A percentile compares a stretch with the other conserved stretches of the same genome.
phyloP scores from a whole-genome alignment of 2,797 vertebrate species.

The Halcyon chelicuti region DNA sequence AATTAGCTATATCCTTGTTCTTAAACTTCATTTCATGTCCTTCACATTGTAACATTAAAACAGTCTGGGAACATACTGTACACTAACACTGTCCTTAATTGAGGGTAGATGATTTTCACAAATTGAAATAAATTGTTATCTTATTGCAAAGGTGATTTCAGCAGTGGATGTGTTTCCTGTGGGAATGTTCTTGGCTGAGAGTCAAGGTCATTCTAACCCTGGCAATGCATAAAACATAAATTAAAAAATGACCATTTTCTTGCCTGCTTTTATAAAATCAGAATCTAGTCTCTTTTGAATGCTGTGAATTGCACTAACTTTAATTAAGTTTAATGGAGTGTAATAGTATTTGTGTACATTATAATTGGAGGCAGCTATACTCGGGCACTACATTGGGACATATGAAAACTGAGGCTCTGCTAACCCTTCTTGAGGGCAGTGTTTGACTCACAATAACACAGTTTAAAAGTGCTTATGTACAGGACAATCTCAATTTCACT shows the following conservation, averaged over 20 bases:
- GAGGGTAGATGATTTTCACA: conserved; percentile 10
- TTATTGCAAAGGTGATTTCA: conserved; percentile 55
- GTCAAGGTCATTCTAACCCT: conserved; percentile 58
- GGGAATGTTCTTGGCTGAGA: conserved; percentile 71
- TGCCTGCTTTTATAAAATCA: conserved; percentile 38
- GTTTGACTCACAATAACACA: neutral
- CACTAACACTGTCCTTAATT: neutral
- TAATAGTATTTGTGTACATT: neutral
- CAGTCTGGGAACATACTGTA: neutral
- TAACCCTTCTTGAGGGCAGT: neutral
- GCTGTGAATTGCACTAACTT: neutral
- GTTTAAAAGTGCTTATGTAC: neutral
- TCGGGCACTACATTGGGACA: neutral
- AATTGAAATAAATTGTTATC: conserved; percentile 60
- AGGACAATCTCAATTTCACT: neutral
- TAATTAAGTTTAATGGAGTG: neutral
- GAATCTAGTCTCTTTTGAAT: neutral
- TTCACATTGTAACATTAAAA: neutral
- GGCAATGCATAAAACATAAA: neutral
- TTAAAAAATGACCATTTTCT: conserved; percentile 45
- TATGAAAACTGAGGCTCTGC: neutral
- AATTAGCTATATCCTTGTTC: neutral
- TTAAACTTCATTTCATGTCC: neutral
- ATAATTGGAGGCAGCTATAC: neutral
- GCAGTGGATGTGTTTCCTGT: conserved; percentile 55